Evolutionary conservation across 2,888 invertebrate species (phyloP), one percentile per base, ranked within the genome.

Genomic region (Nomada lathburiana): DNA sequence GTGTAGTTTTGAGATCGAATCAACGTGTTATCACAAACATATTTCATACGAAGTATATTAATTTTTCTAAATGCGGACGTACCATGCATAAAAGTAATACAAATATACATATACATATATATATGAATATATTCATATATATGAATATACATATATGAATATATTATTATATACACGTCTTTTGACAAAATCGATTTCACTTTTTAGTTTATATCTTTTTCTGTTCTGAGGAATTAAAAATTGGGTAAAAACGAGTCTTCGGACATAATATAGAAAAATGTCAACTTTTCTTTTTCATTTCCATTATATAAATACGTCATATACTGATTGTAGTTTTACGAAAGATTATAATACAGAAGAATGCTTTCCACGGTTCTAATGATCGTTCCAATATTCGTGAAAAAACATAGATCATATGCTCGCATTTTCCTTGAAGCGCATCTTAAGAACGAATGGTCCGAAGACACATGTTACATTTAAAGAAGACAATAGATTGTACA

Each of bases 401-500:
- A 53, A 68, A 52, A 76, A 73, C 11, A 59, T 64, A 44, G n/a
- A 75, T 75, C 60, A 70, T 47, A 52, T 59, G 75, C 65, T 80
- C 74, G 63, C 36, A 77, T 76, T 88, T 87, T 88, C 90, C 89
- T 90, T 89, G 89, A 89, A 90, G 87, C 90, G 90, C 87, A 89
- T 80, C 76, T 86, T 86, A 79, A 85, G 71, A 83, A 85, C 81
- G 81, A 88, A 88, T 77, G 84, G 85, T 84, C 76, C 88, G 84
- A 89, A 89, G 87, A 88, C 89, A 80, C 82, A 70, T 50, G 84
- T 83, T 85, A 86, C 89, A 83, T 89, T 88, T 84, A 89, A 88
- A 85, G 86, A 89, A 86, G 88, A 91, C 88, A 86, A 89, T 87
- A 88, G 91, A 92, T 92, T 90, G 89, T 92, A 93, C 90, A 91